phyloP scores from a whole-genome alignment of 2,888 invertebrate genomes.

The Gnatocerus cornutus region DNA sequence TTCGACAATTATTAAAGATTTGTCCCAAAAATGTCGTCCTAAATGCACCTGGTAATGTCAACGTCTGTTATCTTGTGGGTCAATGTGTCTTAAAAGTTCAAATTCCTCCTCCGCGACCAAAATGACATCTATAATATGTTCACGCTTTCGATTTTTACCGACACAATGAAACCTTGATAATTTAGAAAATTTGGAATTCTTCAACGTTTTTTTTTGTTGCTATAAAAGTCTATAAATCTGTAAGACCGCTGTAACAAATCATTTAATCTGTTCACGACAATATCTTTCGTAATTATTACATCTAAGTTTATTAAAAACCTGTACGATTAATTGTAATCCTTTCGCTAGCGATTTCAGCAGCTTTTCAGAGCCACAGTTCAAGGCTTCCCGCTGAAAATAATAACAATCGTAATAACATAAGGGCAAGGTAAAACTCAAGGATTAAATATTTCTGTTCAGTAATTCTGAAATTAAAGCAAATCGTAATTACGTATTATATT shows the following conservation, averaged over 20 bases:
- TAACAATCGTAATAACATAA: slow-evolving; percentile 23
- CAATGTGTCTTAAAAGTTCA: neutral
- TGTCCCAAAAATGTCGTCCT: too few species aligned
- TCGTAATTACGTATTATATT: slow-evolving; percentile 17
- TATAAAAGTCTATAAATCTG: slow-evolving; percentile 20
- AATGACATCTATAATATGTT: slow-evolving; percentile 8
- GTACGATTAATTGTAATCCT: slow-evolving; percentile 7
- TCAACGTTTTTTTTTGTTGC: neutral
- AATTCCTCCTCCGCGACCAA: neutral
- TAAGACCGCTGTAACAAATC: slow-evolving; percentile 3
- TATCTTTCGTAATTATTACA: slow-evolving; percentile 19
- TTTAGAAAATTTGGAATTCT: neutral
- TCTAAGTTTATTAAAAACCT: slow-evolving; percentile 11
- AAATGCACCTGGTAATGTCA: too few species aligned
- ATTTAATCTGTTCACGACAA: slow-evolving; percentile 16
- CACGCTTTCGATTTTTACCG: neutral
- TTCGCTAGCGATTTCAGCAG: slow-evolving; percentile 21
- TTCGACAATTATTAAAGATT: too few species aligned
- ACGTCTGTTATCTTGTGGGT: too few species aligned
- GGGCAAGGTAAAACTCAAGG: slow-evolving; percentile 35
- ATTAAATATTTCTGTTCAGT: slow-evolving; percentile 7
- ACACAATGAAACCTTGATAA: neutral
- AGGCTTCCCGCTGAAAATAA: slow-evolving; percentile 23
- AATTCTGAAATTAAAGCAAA: slow-evolving; percentile 2
- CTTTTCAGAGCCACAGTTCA: slow-evolving; percentile 25